Base-by-base conservation (phyloP, 2,113 vertebrate species). In the Poeciliopsis retropinna region DNA sequence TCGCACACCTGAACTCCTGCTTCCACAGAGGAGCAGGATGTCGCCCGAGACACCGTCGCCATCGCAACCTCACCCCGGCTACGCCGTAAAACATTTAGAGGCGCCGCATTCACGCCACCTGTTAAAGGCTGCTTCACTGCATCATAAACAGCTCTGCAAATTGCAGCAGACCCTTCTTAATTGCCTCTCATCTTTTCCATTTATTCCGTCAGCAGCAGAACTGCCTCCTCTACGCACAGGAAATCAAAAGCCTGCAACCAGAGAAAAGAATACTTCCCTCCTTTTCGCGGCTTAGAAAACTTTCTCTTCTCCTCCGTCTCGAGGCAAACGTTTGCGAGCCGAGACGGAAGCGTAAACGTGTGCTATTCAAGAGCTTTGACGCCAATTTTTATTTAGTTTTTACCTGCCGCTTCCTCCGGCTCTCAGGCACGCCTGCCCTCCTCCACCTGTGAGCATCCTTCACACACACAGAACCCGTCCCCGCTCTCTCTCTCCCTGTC, bases 401-500 rank as follows among this genome's bases (percentile, higher is more conserved):
- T 10, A 57, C 7, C 27, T 61, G 25, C 61, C 71, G 60, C 32
- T 69, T 57, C 64, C 54, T 69, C 34, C 1, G 7, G 31, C 63
- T 73, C 32, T 15, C 71, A 31, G 37, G n/a, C 80, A 80, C 91
- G 85, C 78, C 80, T 86, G 83, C 84, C 84, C 65, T 80, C 80
- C 85, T 60, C 71, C 74, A 2, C 10, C 80, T 64, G 51, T 30
- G 80, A 79, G 70, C 79, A 30, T 8, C 9, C 77, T 76, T 72
- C 47, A 78, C 68, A 39, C 54, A 79, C 68, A 44, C 79, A 73
- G 68, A 89, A 67, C 81, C 81, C 80, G 83, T 90, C 85, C 70
- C 76, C 88, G 84, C 88, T 70, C 75, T 86, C 72, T 80, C 34
- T 11, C 34, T 37, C 34, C 29, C 86, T 89, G 90, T 93, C 92